Conservation (phyloP, 2,888 invertebrate species). For the Frankliniella fusca region DNA sequence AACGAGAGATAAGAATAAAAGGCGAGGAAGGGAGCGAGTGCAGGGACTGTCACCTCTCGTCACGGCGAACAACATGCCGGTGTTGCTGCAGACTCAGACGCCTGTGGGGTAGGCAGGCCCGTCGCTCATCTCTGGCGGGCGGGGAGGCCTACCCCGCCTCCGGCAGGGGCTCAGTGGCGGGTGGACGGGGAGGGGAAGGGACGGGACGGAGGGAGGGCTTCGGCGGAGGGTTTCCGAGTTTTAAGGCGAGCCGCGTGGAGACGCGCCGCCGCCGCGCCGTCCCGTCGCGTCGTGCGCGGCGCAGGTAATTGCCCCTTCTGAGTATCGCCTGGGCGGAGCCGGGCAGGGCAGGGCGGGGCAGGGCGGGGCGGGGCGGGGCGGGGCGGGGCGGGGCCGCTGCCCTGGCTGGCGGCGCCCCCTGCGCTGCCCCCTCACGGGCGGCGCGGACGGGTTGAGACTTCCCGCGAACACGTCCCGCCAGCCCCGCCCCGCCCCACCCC, state of each 20-base stretch:
- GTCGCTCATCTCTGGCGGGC: neutral
- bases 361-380: neutral
- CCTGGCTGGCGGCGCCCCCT: neutral
- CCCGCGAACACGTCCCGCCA: neutral
- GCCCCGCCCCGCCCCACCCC: slow-evolving; percentile 8
- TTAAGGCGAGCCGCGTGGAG: neutral
- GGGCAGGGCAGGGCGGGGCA: neutral
- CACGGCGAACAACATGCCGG: neutral
- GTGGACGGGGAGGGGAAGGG: neutral
- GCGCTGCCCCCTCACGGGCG: neutral
- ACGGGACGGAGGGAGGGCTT: neutral
- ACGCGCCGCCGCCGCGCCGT: neutral
- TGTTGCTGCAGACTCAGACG: neutral
- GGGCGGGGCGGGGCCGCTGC: neutral
- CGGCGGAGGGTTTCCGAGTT: neutral
- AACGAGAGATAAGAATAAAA: neutral
- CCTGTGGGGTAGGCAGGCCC: neutral
- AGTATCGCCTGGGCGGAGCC: neutral
- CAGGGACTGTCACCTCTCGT: neutral
- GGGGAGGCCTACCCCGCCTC: neutral
- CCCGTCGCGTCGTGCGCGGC: neutral
- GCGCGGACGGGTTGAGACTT: neutral
- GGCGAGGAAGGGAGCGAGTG: neutral
- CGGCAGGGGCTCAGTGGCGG: neutral
- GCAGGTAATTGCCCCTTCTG: neutral